Conservation (phyloP, 1,140 invertebrate species). For the Acromyrmex charruanus region DNA sequence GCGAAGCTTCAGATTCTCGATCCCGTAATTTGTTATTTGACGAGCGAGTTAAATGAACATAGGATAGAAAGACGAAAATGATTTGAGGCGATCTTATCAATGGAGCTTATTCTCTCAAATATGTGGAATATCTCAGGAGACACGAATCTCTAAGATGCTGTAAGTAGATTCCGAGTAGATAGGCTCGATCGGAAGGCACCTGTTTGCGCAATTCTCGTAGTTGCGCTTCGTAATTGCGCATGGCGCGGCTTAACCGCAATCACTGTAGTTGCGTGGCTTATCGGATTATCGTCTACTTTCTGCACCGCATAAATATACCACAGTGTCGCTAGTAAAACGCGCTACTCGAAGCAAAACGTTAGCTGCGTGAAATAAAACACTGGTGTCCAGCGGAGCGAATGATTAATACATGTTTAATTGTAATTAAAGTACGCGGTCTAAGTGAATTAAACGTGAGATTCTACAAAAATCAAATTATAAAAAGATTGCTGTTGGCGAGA, state of each 20-base stretch:
- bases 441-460: constrained; percentile 16
- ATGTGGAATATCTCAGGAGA: constrained; percentile 6
- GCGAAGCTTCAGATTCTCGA: not conserved
- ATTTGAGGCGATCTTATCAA: not conserved
- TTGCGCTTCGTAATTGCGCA: constrained; percentile 44
- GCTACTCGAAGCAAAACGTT: constrained; percentile 6
- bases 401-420: constrained; percentile 45
- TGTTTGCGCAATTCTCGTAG: constrained; percentile 48
- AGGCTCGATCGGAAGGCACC: constrained; percentile 28
- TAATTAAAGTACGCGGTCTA: not conserved
- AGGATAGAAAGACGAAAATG: not conserved
- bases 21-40: constrained; percentile 6
- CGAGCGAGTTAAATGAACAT: constrained; percentile 14
- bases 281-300: constrained; percentile 64
- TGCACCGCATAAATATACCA: constrained; percentile 53
- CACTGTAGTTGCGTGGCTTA: constrained; percentile 57
- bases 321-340: not conserved
- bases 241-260: constrained; percentile 51
- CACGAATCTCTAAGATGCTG: not conserved
- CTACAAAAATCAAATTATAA: not conserved
- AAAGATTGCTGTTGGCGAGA: not conserved
- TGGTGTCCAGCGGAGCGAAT: constrained; percentile 15
- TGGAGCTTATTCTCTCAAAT: not conserved
- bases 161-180: not conserved
- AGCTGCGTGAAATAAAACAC: constrained; percentile 7